Conservation (phyloP, 2,888 invertebrate species). For the Drosophila neotestacea region DNA sequence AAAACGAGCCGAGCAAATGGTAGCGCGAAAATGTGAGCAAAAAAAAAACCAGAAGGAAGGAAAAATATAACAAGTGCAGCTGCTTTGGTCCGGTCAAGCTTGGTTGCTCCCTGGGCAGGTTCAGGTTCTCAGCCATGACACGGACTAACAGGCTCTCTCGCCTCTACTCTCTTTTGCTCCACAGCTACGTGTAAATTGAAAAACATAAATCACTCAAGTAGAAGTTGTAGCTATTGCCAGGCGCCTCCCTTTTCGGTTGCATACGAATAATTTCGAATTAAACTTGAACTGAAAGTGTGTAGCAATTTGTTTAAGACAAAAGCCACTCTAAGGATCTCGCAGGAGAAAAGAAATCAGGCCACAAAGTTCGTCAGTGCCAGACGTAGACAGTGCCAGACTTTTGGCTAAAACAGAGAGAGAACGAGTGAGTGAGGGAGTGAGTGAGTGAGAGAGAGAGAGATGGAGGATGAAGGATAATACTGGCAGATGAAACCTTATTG, state of each 20-base stretch:
- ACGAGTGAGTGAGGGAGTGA: slow-evolving; percentile 12
- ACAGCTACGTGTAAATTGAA: slow-evolving; percentile 73
- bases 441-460: neutral
- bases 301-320: slow-evolving; percentile 80
- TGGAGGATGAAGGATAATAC: slow-evolving; percentile 28
- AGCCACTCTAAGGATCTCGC: slow-evolving; percentile 51
- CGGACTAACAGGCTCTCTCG: slow-evolving; percentile 29
- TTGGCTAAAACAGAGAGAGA: neutral
- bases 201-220: slow-evolving; percentile 83
- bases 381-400: slow-evolving; percentile 6
- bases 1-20: slow-evolving; percentile 49
- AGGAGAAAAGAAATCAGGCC: slow-evolving; percentile 38
- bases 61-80: slow-evolving; percentile 40
- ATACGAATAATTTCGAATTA: slow-evolving; percentile 76
- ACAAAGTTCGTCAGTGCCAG: slow-evolving; percentile 55
- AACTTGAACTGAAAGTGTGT: slow-evolving; percentile 75
- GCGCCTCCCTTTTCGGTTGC: slow-evolving; percentile 25
- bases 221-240: slow-evolving; percentile 60
- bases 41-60: slow-evolving; percentile 19
- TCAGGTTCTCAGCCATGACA: slow-evolving; percentile 49
- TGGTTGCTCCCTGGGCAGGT: slow-evolving; percentile 39
- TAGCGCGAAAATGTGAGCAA: slow-evolving; percentile 36
- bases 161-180: neutral
- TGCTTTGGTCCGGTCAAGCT: slow-evolving; percentile 41
- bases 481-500: slow-evolving; percentile 54